Base-by-base conservation (phyloP, 2,888 invertebrate species). In the Harpalus rufipes region DNA sequence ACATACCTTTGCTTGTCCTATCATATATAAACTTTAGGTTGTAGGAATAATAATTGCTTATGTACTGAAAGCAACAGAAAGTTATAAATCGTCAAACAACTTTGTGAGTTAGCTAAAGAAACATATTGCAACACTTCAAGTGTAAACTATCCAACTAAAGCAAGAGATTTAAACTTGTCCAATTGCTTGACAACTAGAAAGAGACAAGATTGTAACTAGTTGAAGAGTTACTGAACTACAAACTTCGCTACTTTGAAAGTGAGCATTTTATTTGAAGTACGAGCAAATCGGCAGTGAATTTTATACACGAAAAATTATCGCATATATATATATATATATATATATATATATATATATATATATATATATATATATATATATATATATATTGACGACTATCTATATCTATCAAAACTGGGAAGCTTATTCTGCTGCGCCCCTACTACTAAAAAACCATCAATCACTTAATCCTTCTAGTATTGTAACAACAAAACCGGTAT, bases 141-240 rank as follows among this genome's bases (percentile, higher is more conserved):
- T 51, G 44, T 51, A 51, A 51, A 51, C 44, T 51, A 51, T 51
- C 44, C 4, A 51, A 51, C 44, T 51, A 51, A 51, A 51, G 44
- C 44, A 51, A 51, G 44, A 51, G 10, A 51, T 51, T 51, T 51
- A 51, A 51, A 51, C 44, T 51, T 51, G 44, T 51, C 44, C 44
- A 51, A 51, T 51, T 51, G 44, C 44, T 51, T 51, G 44, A 51
- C 44, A 51, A 51, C 44, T 51, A 51, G 44, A 12, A 51, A 51
- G 44, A 51, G 44, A 12, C 44, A 51, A 51, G 44, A 51, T 51
- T 51, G 44, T 51, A 51, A 51, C 44, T 51, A 51, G 44, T 51
- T 51, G 44, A 51, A 51, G 12, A 12, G 44, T 51, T 51, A 51
- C 44, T 51, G 44, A 51, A 51, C 44, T 51, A 8, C 44, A 51